These are phyloP conservation scores for Sminthurides aquaticus DNA, from an alignment of 2,888 invertebrate genomes.

Conservation along the genomic window DNA sequence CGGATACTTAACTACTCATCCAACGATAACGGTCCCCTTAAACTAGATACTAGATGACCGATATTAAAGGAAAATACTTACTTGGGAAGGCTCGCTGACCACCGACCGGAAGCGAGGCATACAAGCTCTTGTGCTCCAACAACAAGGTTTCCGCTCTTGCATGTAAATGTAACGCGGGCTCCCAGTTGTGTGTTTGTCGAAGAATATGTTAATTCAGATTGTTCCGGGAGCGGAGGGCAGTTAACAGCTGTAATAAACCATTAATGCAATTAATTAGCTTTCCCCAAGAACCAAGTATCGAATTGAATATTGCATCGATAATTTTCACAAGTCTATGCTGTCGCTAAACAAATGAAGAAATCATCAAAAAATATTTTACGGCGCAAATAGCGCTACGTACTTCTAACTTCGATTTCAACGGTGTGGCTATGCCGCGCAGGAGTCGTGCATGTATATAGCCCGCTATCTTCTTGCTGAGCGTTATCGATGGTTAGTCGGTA, in stretches of 20 bases:
- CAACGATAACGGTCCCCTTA: too few species aligned
- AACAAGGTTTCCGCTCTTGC: constrained; percentile 71
- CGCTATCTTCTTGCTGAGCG: constrained; percentile 75
- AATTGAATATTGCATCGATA: background rate
- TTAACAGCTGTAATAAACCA: too few species aligned
- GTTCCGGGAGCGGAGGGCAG: constrained; percentile 65
- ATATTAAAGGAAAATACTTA: too few species aligned
- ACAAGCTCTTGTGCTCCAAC: constrained; percentile 65
- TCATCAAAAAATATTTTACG: background rate
- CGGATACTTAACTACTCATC: too few species aligned
- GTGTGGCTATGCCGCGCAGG: constrained; percentile 74
- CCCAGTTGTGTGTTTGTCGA: constrained; percentile 66
- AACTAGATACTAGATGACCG: too few species aligned
- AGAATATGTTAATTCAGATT: constrained; percentile 66
- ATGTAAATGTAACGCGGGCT: constrained; percentile 64
- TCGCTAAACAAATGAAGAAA: background rate
- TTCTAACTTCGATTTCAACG: constrained; percentile 71
- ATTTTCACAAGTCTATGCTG: background rate
- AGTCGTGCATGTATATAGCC: constrained; percentile 73
- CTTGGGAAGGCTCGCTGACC: constrained; percentile 62
- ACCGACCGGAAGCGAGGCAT: constrained; percentile 77
- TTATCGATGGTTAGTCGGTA: constrained; percentile 72
- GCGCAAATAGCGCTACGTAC: constrained; percentile 49
- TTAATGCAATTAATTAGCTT: constrained; percentile 11
- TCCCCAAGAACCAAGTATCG: too few species aligned